phyloP scores from a whole-genome alignment of 2,888 invertebrate species.

The Caprella mutica region DNA sequence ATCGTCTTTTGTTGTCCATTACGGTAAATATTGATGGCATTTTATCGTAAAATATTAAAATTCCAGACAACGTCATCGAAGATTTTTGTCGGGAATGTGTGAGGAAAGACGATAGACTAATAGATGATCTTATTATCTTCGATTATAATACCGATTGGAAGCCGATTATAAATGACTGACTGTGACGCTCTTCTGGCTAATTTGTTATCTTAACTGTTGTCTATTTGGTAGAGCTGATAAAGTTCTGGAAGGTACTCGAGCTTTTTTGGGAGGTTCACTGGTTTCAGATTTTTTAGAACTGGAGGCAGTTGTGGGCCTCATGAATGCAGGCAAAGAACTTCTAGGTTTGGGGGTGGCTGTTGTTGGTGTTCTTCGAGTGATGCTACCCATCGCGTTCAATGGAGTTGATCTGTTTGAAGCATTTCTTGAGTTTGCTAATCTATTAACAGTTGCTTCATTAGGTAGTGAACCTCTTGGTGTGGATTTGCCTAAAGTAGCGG shows the following conservation, averaged over 20 bases:
- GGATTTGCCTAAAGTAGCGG: conserved; percentile 2
- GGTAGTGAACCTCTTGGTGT: neutral
- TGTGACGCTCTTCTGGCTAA: too few relatives aligned
- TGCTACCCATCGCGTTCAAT: neutral
- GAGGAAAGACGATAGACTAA: too few relatives aligned
- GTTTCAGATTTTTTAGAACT: conserved; percentile 17
- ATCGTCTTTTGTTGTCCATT: too few relatives aligned
- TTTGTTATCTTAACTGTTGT: too few relatives aligned
- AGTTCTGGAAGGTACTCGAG: neutral
- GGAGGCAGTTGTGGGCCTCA: conserved; percentile 33
- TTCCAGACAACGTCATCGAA: too few relatives aligned
- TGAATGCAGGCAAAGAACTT: conserved; percentile 27
- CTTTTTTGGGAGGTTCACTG: neutral
- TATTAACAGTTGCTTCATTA: too few relatives aligned
- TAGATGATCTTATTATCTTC: too few relatives aligned
- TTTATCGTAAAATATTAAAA: too few relatives aligned
- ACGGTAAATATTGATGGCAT: too few relatives aligned
- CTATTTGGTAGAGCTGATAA: neutral
- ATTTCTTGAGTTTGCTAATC: neutral
- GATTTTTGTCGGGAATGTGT: too few relatives aligned
- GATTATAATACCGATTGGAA: too few relatives aligned
- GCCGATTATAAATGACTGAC: too few relatives aligned
- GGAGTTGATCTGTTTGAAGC: conserved; percentile 4
- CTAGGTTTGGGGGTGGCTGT: conserved; percentile 11
- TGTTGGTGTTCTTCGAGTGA: neutral